Conservation (phyloP, 2,888 invertebrate genomes). For the Keiferia lycopersicella region DNA sequence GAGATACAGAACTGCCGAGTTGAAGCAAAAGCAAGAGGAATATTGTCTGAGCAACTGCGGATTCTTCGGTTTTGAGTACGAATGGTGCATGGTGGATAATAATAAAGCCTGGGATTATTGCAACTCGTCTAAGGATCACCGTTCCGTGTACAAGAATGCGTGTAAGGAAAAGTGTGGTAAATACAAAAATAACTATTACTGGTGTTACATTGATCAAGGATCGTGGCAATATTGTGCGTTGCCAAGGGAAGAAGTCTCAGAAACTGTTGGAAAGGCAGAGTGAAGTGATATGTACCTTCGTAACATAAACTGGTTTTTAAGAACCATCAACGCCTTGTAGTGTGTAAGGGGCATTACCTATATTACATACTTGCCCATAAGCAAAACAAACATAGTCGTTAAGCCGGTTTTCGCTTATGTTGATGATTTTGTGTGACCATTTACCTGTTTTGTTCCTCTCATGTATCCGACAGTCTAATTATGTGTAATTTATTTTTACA, state of each 20-base stretch:
- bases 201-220: background rate
- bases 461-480: no score
- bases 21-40: background rate
- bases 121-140: background rate
- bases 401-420: no score
- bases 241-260: background rate
- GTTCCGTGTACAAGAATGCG: background rate
- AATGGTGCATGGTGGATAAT: background rate
- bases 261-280: background rate
- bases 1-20: background rate
- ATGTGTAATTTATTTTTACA: no score
- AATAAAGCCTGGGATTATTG: background rate
- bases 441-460: no score
- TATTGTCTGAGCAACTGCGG: background rate
- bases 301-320: no score
- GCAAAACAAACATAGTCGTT: no score
- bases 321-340: no score
- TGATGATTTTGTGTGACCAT: no score
- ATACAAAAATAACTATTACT: background rate
- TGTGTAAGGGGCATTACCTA: no score
- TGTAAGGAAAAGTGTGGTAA: background rate
- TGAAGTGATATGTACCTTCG: background rate
- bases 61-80: background rate
- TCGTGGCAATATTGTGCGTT: conserved; percentile 2
- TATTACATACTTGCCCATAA: no score